Conservation (phyloP, 2,113 vertebrate genomes). For the Paedocypris sp. region DNA sequence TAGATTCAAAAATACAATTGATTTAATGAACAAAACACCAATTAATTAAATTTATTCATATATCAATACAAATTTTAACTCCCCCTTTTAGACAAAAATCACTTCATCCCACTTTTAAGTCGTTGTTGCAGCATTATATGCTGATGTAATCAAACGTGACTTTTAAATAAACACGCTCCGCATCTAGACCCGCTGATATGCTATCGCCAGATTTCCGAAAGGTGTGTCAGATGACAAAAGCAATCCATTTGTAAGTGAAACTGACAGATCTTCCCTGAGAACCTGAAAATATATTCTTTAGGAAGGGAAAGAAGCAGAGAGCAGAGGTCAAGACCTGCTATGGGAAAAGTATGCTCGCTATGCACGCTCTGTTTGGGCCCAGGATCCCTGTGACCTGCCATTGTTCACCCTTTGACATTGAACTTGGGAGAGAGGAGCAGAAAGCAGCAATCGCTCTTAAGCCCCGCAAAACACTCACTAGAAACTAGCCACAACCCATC, state of each 20-base stretch:
- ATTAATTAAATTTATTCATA: too few species aligned
- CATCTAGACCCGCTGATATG: too few species aligned
- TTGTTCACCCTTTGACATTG: slow-evolving; percentile 59
- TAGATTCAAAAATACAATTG: too few species aligned
- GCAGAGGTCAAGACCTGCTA: slow-evolving; percentile 35
- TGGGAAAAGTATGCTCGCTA: slow-evolving; percentile 55
- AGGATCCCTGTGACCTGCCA: slow-evolving; percentile 50
- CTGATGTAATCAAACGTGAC: too few species aligned
- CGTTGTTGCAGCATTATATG: too few species aligned
- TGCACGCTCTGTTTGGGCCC: slow-evolving; percentile 48
- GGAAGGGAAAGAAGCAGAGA: slow-evolving; percentile 10
- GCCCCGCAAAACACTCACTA: slow-evolving; percentile 28
- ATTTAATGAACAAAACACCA: too few species aligned
- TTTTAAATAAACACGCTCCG: too few species aligned
- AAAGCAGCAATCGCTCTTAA: neutral
- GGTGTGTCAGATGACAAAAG: neutral
- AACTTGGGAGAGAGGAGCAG: slow-evolving; percentile 49
- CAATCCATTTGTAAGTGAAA: neutral
- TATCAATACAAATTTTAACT: too few species aligned
- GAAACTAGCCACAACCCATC: slow-evolving; percentile 39
- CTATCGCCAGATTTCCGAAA: neutral
- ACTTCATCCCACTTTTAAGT: too few species aligned
- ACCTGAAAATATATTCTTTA: slow-evolving; percentile 13
- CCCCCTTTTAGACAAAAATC: too few species aligned
- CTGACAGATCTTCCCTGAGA: slow-evolving; percentile 12